Evolutionary conservation across 2,888 invertebrate genomes (phyloP), one percentile per base, ranked within the genome.

Genomic region (Tiliacea citrago): DNA sequence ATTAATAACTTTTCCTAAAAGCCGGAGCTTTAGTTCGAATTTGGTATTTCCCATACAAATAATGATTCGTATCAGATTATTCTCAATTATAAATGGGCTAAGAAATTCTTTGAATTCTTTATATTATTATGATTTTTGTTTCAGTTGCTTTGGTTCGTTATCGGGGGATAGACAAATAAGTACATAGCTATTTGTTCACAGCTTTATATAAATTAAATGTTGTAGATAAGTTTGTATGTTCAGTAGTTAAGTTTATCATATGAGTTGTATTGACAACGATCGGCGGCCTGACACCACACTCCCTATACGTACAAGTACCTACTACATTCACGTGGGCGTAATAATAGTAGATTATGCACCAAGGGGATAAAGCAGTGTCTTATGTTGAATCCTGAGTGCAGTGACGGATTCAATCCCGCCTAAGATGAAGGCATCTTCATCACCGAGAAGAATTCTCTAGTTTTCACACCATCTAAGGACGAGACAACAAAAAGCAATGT

Each of bases 11-110:
- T 57, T 68, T 24, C 49, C 13, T 35, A 45, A 69, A 79, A 69
- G 29, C 55, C 21, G n/a, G 35, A 67, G 45, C 45, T 79, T 55
- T 66, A 39, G 21, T 47, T 45, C 35, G 51, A 57, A 45, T 62
- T 66, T 24, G n/a, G 57, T 67, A 66, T 75, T 62, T 69, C 21
- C 57, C 24, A 18, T 51, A 45, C 24, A 51, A 74, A 69, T 75
- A 69, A 77, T 77, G 24, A 77, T 61, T 45, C 53, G 21, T 58
- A 68, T 74, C 57, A 42, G 62, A 68, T 63, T 79, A 66, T 62
- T 62, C 24, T 10, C 39, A 58, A 68, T 77, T 73, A 66, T 58
- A 16, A 68, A 63, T 47, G 18, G 16, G 24, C 8, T 29, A 63
- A 73, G 62, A 6, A 24, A 53, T 58, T 47, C n/a, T 72, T 63